Evolutionary conservation across 2,113 vertebrate genomes (phyloP).

Genomic region (Potamarius usumacintae): DNA sequence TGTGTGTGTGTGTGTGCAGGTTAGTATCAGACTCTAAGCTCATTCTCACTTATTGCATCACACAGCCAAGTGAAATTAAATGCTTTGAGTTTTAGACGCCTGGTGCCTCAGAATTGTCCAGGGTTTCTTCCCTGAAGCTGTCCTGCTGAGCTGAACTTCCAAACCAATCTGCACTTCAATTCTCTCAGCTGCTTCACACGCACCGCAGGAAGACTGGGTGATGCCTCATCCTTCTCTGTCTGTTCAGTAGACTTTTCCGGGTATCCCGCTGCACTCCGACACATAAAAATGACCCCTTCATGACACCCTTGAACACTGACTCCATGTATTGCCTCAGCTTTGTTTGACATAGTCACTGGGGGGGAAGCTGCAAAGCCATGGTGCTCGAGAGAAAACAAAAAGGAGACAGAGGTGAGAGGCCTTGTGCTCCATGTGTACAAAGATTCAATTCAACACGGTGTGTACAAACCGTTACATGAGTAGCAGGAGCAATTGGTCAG

Average conservation of each 20-base stretch:
- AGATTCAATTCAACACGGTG: conserved; percentile 1
- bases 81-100: conserved; percentile 7
- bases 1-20: neutral
- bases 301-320: neutral
- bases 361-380: neutral
- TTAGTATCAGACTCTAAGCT: conserved; percentile 26
- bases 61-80: conserved; percentile 18
- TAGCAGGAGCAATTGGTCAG: conserved; percentile 7
- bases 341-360: neutral
- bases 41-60: conserved; percentile 22
- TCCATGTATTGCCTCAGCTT: neutral
- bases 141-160: neutral
- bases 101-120: neutral
- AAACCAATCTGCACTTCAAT: conserved; percentile 41
- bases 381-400: neutral
- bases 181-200: neutral
- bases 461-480: conserved; percentile 28
- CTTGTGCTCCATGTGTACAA: neutral
- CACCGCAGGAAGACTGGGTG: neutral
- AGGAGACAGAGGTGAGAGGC: conserved; percentile 10
- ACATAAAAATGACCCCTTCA: conserved; percentile 23
- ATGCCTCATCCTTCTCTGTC: conserved; percentile 13
- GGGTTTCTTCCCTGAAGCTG: neutral
- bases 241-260: neutral
- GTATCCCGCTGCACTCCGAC: neutral